Base-by-base conservation (phyloP, 2,113 vertebrate species). In the Laticauda laticaudata region DNA sequence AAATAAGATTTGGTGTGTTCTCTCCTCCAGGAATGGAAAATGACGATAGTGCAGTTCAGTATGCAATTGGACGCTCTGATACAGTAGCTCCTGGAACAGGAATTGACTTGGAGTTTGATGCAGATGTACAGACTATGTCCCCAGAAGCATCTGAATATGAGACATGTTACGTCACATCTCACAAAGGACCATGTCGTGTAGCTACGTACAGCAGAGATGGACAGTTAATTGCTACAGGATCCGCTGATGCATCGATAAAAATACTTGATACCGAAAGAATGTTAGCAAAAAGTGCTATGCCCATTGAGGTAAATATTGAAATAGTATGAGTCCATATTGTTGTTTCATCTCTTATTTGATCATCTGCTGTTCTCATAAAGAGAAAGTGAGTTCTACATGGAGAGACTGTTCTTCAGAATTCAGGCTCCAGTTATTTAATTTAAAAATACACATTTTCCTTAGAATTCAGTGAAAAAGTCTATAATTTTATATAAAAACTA, bases 211-310 rank as follows among this genome's bases (percentile, higher is more conserved):
- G 99, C 93, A 98, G 99, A 6, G 99, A 99, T 0, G 99, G 99
- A 0, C 99, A 99, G 96, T 96, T 99, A 10, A 99, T 99, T 20
- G 99, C 99, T 51, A 99, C 99, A 0, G 99, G 99, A 45, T 99
- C 99, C 1, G 99, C 99, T 0, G 99, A 99, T 0, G 99, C 99
- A 3, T 99, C 99, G 87, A 99, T 99, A 96, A 99, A 99, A 97
- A 99, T 99, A 94, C 98, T 99, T 91, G 99, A 99, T 94, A 99
- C 99, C 0, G 99, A 99, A 91, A 98, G 99, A 94, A 99, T 99
- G 99, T 94, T 99, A 96, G 99, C 99, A 89, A 99, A 99, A 94
- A 99, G 99, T 0, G 99, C 99, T 81, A 99, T 99, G 99, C 99
- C 99, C 0, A 99, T 99, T 1, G 99, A 99, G 98, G 99, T 99